Percentiles rank a stretch among this genome's conserved stretches.
phyloP scores from a whole-genome alignment of 2,113 vertebrate species.

The Lasiurus cinereus region DNA sequence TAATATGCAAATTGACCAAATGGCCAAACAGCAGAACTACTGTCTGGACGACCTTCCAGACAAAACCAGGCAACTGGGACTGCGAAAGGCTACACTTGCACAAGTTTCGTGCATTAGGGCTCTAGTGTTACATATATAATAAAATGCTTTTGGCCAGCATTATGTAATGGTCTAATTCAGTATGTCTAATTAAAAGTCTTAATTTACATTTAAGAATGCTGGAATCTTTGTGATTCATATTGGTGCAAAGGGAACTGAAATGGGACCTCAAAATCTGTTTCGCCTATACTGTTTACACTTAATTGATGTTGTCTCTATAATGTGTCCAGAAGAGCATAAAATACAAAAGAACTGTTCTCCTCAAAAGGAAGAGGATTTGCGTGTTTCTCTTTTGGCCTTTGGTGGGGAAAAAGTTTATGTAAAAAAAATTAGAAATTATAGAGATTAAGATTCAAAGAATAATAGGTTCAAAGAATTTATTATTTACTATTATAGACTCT shows the following conservation, averaged over 20 bases:
- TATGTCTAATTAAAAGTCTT: not conserved
- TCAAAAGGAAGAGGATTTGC: constrained; percentile 12
- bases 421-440: not conserved
- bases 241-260: not conserved
- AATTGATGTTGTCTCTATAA: not conserved
- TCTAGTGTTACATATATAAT: not conserved
- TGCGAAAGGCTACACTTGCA: no score
- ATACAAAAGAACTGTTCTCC: not conserved
- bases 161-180: not conserved
- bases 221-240: constrained; percentile 17
- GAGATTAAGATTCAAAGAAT: not conserved
- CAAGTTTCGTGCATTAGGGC: no score
- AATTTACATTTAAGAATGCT: not conserved
- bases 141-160: not conserved
- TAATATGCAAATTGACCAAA: no score
- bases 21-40: no score
- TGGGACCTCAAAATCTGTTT: not conserved
- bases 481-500: no score
- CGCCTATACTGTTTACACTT: not conserved
- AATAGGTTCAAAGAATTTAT: no score
- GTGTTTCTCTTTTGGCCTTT: constrained; percentile 24
- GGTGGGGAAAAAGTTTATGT: not conserved
- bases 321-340: constrained; percentile 18
- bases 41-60: no score
- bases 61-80: no score